phyloP scores from a whole-genome alignment of 1,140 invertebrate genomes.

The Brachionus plicatilis region DNA sequence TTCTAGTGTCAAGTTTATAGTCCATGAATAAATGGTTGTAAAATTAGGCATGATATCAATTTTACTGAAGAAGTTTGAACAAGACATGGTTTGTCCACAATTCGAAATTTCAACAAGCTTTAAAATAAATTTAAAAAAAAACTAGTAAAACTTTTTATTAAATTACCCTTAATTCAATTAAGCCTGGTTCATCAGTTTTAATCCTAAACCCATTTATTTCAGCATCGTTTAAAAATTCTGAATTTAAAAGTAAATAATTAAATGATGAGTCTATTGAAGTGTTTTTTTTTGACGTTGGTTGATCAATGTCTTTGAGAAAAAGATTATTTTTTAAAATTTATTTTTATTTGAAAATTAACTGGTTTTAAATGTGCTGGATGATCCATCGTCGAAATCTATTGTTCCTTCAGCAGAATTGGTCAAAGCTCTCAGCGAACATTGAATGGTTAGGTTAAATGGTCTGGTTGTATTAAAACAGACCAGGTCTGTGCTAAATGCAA shows the following conservation, averaged over 20 bases:
- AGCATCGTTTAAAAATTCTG: background rate
- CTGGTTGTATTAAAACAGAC: background rate
- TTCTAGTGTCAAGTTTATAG: background rate
- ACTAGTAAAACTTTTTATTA: background rate
- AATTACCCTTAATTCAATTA: background rate
- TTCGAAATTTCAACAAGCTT: background rate
- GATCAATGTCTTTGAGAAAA: background rate
- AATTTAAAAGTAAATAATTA: background rate
- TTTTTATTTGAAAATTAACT: background rate
- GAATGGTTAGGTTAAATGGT: background rate
- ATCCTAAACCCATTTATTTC: background rate
- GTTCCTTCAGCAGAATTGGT: background rate
- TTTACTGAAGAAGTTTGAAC: background rate
- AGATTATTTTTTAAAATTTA: background rate
- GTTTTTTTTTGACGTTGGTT: background rate
- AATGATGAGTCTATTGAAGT: background rate
- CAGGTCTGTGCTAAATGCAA: background rate
- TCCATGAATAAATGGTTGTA: background rate
- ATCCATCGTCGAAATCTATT: background rate
- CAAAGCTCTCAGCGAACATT: background rate
- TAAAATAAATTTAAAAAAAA: background rate
- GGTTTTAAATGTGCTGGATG: background rate
- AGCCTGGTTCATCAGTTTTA: background rate
- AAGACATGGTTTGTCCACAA: background rate
- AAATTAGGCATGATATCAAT: background rate